Evolutionary conservation across 1,140 invertebrate genomes (phyloP).

Genomic region (Bombus haemorrhoidalis): DNA sequence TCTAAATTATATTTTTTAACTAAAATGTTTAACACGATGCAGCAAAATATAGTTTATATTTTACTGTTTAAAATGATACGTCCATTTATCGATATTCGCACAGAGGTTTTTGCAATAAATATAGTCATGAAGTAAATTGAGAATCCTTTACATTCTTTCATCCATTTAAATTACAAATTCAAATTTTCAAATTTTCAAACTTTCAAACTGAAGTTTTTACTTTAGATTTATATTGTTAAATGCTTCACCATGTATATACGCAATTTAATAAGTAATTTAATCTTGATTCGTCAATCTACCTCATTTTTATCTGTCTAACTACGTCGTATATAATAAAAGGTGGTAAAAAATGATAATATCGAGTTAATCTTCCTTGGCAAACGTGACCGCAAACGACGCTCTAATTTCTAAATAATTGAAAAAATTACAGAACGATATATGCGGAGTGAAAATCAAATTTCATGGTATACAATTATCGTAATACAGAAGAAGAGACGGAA

Average conservation of each 20-base stretch:
- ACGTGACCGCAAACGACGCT: background rate
- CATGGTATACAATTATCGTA: background rate
- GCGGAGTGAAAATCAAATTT: background rate
- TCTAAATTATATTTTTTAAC: background rate
- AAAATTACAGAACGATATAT: no score
- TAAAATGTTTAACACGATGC: background rate
- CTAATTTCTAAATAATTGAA: no score
- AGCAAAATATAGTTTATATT: background rate
- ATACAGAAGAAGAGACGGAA: background rate
- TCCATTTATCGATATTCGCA: conserved; percentile 49
- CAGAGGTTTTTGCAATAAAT: conserved; percentile 28
- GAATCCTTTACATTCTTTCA: background rate
- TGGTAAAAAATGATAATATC: background rate
- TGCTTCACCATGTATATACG: background rate
- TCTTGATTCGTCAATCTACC: background rate
- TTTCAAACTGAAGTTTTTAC: background rate
- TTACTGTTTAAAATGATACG: background rate
- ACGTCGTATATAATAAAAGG: background rate
- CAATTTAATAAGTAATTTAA: background rate
- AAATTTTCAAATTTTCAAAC: background rate
- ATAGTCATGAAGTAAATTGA: background rate
- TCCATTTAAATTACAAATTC: background rate
- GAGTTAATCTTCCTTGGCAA: conserved; percentile 10
- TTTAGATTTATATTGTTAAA: background rate
- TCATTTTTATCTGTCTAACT: background rate